Evolutionary conservation across 53 echinoderm and acorn worm species (phyloP).

Genomic region (Temnopleurus reevesii): DNA sequence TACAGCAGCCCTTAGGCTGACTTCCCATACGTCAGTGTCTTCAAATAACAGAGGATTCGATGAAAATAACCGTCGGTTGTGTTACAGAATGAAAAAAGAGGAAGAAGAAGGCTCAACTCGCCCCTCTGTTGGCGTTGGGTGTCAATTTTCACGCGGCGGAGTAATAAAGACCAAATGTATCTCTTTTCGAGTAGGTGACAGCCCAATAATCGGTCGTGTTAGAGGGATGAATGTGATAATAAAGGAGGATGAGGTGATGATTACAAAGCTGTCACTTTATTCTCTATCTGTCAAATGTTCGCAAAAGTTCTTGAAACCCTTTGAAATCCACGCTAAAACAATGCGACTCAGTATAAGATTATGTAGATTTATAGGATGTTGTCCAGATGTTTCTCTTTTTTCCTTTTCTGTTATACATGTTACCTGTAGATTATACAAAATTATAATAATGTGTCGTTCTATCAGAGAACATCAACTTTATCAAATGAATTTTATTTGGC

Average conservation of each 20-base stretch:
- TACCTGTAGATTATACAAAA: no score
- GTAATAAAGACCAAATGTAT: neutral
- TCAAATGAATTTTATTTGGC: no score
- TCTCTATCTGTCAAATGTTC: neutral
- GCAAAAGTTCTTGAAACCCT: neutral
- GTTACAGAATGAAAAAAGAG: neutral
- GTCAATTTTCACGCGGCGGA: neutral
- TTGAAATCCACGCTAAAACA: no score
- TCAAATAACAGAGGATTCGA: neutral
- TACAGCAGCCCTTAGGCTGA: slow-evolving; percentile 6
- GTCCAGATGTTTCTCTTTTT: no score
- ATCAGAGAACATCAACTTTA: no score
- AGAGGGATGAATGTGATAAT: neutral
- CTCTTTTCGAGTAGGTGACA: neutral
- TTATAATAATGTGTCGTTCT: no score
- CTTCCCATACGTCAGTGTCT: slow-evolving; percentile 34
- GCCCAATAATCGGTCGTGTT: neutral
- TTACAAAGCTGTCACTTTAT: neutral
- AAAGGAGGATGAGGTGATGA: neutral
- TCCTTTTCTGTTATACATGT: no score
- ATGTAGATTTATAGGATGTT: no score
- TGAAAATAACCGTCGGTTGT: slow-evolving; percentile 19
- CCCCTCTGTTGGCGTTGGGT: neutral
- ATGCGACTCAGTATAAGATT: no score
- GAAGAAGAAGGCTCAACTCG: neutral